Conservation (phyloP, 2,113 vertebrate genomes). For the Astur gentilis region DNA sequence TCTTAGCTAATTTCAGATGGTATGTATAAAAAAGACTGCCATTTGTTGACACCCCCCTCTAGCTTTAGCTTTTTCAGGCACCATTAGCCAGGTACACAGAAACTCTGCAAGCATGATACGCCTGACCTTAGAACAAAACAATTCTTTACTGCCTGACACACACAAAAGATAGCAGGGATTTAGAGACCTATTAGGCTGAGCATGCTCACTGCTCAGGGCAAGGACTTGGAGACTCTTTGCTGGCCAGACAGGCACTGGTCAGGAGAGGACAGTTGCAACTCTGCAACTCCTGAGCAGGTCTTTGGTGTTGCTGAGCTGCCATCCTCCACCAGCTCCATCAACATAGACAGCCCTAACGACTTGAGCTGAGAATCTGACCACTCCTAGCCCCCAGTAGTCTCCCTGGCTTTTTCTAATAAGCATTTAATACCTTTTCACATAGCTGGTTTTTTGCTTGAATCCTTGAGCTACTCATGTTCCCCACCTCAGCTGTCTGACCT, state of each 20-base stretch:
- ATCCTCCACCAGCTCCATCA: neutral
- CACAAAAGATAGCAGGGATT: neutral
- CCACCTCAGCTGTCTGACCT: neutral
- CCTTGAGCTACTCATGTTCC: neutral
- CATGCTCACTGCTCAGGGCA: neutral
- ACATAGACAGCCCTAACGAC: neutral
- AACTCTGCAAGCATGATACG: neutral
- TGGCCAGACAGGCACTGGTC: neutral
- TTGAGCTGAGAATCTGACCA: neutral
- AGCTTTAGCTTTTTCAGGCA: neutral
- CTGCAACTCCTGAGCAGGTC: neutral
- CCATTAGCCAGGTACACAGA: neutral
- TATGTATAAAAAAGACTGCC: neutral
- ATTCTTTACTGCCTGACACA: neutral
- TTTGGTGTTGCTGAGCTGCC: neutral
- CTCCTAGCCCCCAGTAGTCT: neutral
- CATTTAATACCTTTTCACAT: neutral
- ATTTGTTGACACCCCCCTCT: neutral
- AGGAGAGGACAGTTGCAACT: too few relatives aligned
- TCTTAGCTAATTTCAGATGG: neutral
- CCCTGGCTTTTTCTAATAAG: fast-evolving
- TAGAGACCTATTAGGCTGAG: neutral
- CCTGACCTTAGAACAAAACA: neutral
- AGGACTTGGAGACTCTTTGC: neutral
- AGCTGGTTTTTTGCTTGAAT: neutral